These are phyloP conservation scores for Bombyx mandarina DNA, from an alignment of 1,140 invertebrate genomes.

Conservation along the genomic window DNA sequence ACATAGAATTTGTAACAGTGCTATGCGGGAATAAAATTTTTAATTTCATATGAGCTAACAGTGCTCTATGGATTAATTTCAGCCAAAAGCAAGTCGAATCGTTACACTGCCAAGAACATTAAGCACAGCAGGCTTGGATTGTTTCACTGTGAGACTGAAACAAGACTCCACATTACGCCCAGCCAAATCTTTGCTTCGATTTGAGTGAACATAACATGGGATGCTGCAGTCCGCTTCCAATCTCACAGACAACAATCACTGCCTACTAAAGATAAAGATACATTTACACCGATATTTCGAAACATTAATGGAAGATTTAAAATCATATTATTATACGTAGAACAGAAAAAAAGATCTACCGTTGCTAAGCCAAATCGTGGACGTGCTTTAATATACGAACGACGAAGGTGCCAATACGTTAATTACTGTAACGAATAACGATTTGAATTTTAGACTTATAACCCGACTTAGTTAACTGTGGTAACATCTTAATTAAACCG, in stretches of 20 bases:
- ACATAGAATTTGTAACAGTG: constrained; percentile 69
- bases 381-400: constrained; percentile 28
- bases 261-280: constrained; percentile 20
- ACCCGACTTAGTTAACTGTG: neutral
- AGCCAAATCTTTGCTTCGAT: constrained; percentile 59
- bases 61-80: constrained; percentile 27
- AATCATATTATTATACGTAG: neutral
- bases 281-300: constrained; percentile 14
- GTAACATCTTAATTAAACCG: constrained; percentile 16
- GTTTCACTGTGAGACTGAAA: constrained; percentile 28
- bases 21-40: constrained; percentile 54
- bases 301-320: constrained; percentile 12
- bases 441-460: no score
- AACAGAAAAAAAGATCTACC: constrained; percentile 1
- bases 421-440: constrained; percentile 1
- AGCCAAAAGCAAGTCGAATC: constrained; percentile 45
- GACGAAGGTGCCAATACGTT: constrained; percentile 1
- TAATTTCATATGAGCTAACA: constrained; percentile 33
- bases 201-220: constrained; percentile 56
- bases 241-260: constrained; percentile 38
- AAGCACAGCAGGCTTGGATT: constrained; percentile 40
- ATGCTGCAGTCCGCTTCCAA: constrained; percentile 51
- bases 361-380: neutral
- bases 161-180: constrained; percentile 50
- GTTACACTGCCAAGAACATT: constrained; percentile 48